Base-by-base conservation (phyloP, 1,140 invertebrate species). In the Saccostrea cuccullata region DNA sequence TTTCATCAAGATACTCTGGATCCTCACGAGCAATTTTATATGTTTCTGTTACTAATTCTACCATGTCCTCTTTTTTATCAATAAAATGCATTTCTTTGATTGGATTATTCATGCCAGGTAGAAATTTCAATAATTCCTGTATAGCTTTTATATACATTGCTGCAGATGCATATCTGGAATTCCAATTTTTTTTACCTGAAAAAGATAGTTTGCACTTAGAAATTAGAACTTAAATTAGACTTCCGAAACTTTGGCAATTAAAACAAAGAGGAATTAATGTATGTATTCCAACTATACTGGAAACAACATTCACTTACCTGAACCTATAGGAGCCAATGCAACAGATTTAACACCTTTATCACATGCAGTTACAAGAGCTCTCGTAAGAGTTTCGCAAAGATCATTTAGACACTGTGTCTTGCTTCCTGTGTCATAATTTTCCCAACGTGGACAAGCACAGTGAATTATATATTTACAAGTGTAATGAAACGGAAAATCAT, bases 51-150 rank as follows among this genome's bases (percentile, higher is more conserved):
- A 90, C 86, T 58, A 89, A 60, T 17, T 88, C 40, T 8, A 91
- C 23, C 15, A 91, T 90, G 13, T 88, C 89, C 15, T 86, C 86
- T 55, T 58, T 90, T 15, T 91, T 82, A 77, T 90, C 91, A 64
- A 91, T 84, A 83, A 91, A 90, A 64, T 91, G 90, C 11, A 13
- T 36, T 36, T 36, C 30, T 36, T 36, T 36, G 2, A 36, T 36
- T 36, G 30, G 30, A 36, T 36, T 36, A 36, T 36, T 36, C 30
- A 36, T 36, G 30, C 30, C 30, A 36, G 30, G 30, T 36, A 36
- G 30, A 36, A 73, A 73, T 12, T 73, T 4, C 13, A 73, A 5
- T 26, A 73, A 73, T 73, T 73, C 67, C 4, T n/a, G 23, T n/a
- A 73, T 73, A 13, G 67, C 23, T 73, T 73, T 73, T 73, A 73